phyloP scores from a whole-genome alignment of 2,797 vertebrate genomes.

The Neoniphon sammara region DNA sequence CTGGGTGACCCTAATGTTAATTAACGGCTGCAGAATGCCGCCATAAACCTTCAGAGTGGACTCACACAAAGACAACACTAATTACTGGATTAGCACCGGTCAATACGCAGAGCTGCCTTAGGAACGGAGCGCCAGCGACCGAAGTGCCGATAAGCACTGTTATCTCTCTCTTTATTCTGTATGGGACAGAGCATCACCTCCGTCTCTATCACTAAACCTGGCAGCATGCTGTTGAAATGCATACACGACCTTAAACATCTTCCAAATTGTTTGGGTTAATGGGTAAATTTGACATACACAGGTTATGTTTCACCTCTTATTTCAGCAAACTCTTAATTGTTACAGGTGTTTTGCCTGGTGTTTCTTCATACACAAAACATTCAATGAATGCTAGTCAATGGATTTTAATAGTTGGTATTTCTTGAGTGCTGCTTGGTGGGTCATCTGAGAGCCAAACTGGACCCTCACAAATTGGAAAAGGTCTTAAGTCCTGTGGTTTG shows the following conservation, averaged over 20 bases:
- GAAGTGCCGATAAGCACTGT: neutral
- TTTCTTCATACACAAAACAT: neutral
- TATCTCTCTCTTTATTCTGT: conserved; percentile 22
- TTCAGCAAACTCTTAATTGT: neutral
- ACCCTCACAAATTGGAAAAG: neutral
- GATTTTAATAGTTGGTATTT: neutral
- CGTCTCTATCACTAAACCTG: neutral
- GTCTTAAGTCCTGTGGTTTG: neutral
- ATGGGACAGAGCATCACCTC: neutral
- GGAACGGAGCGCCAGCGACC: conserved; percentile 46
- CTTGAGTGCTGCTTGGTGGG: no score
- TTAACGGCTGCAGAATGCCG: conserved; percentile 73
- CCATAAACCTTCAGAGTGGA: conserved; percentile 81
- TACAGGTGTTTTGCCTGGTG: neutral
- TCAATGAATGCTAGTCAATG: neutral
- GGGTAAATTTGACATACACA: neutral
- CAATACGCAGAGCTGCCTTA: conserved; percentile 73
- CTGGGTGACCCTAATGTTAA: conserved; percentile 78
- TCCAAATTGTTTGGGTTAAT: neutral
- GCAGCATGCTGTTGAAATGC: neutral
- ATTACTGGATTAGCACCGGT: conserved; percentile 82
- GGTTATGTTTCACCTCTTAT: neutral
- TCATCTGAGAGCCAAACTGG: no score
- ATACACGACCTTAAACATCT: neutral
- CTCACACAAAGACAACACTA: conserved; percentile 73